Evolutionary conservation across 1,140 invertebrate genomes (phyloP).

Genomic region (Campoletis sonorensis): DNA sequence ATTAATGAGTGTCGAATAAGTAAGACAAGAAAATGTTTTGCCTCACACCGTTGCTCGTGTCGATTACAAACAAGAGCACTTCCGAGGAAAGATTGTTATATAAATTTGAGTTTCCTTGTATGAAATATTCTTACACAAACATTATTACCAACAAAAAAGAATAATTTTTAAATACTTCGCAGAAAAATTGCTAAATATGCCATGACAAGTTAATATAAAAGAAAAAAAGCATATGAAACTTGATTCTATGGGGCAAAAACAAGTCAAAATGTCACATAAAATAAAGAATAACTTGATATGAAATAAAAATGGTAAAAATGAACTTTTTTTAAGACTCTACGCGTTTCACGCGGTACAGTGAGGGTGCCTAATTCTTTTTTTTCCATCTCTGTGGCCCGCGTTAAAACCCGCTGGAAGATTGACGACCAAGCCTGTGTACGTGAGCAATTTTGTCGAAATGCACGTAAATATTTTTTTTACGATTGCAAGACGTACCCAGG

Average conservation of each 20-base stretch:
- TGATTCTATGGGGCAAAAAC: neutral
- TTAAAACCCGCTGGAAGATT: neutral
- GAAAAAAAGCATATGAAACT: neutral
- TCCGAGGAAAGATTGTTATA: too few relatives aligned
- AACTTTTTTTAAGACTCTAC: neutral
- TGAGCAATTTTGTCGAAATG: constrained; percentile 1
- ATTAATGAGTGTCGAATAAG: neutral
- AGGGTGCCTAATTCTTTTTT: neutral
- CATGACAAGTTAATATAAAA: too few relatives aligned
- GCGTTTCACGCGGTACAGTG: too few relatives aligned
- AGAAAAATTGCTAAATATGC: too few relatives aligned
- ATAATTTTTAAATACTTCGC: too few relatives aligned
- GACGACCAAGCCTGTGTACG: neutral
- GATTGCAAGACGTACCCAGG: neutral
- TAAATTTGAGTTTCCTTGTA: too few relatives aligned
- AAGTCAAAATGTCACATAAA: neutral
- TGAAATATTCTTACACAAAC: too few relatives aligned
- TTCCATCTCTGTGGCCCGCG: neutral
- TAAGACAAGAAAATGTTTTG: too few relatives aligned
- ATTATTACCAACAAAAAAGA: too few relatives aligned
- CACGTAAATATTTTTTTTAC: constrained; percentile 10
- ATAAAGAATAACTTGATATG: neutral
- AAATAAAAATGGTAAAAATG: neutral
- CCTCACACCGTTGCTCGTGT: too few relatives aligned
- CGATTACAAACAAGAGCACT: too few relatives aligned